Conservation (phyloP, 2,113 vertebrate genomes). For the Seriola aureovittata region DNA sequence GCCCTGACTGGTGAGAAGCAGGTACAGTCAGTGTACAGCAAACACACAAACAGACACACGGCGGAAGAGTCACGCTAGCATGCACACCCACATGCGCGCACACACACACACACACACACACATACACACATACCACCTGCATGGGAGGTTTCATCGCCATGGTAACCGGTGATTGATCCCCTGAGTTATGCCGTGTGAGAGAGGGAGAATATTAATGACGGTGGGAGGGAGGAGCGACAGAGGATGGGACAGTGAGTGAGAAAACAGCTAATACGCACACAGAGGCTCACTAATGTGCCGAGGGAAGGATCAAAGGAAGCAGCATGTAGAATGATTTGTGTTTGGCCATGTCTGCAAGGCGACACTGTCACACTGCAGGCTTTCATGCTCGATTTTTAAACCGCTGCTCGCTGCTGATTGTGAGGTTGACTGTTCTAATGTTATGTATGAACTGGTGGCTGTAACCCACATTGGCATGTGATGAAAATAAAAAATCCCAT, state of each 20-base stretch:
- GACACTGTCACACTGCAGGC: conserved; percentile 37
- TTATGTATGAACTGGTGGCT: not conserved
- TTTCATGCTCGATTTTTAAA: conserved; percentile 33
- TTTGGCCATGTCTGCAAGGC: conserved; percentile 39
- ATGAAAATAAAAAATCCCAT: not conserved
- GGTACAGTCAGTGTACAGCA: conserved; percentile 45
- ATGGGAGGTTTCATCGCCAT: conserved; percentile 73
- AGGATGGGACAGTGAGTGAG: conserved; percentile 44
- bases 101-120: not conserved
- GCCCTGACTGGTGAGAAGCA: conserved; percentile 57
- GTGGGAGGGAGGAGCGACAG: conserved; percentile 25
- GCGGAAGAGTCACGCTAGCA: too few relatives aligned
- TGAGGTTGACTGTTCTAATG: not conserved
- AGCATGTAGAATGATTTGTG: conserved; percentile 42
- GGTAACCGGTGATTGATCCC: conserved; percentile 83
- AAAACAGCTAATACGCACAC: conserved; percentile 45
- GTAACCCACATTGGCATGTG: not conserved
- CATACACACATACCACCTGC: conserved; percentile 47
- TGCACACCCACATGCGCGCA: not conserved
- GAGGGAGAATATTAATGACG: conserved; percentile 67
- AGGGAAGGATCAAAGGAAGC: conserved; percentile 56
- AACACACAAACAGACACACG: conserved; percentile 23
- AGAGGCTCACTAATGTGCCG: conserved; percentile 34
- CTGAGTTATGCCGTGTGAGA: conserved; percentile 67
- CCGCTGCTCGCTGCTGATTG: conserved; percentile 33